Conservation (phyloP, 2,113 vertebrate genomes). For the Gracilinanus agilis region DNA sequence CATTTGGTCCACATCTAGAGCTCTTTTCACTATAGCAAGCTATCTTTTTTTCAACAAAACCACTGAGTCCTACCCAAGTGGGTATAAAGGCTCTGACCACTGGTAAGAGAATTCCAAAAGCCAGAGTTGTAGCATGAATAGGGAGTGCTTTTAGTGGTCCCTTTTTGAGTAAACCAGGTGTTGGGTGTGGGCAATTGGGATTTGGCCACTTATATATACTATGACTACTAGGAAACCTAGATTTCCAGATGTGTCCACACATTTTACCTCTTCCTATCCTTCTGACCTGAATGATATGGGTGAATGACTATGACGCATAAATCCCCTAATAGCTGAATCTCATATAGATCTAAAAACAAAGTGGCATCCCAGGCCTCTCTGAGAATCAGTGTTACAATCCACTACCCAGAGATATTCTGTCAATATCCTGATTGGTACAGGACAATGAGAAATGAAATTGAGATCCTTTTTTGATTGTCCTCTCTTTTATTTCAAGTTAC, state of each 20-base stretch:
- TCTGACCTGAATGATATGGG: not conserved
- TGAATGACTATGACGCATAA: not conserved
- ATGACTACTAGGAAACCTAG: not conserved
- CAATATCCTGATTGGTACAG: not conserved
- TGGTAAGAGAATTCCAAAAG: too few relatives aligned
- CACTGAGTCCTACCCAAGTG: too few relatives aligned
- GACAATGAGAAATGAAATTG: not conserved
- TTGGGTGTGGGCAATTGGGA: not conserved
- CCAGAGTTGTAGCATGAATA: too few relatives aligned
- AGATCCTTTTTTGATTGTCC: not conserved
- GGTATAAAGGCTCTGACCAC: too few relatives aligned
- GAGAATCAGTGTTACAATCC: conserved; percentile 7
- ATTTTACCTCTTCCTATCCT: not conserved
- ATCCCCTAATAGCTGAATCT: not conserved
- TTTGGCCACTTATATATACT: not conserved
- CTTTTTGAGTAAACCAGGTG: not conserved
- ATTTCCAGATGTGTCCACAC: not conserved
- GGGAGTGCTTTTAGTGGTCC: not conserved
- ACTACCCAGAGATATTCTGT: not conserved
- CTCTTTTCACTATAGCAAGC: too few relatives aligned
- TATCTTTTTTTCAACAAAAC: too few relatives aligned
- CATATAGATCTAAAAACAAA: conserved; percentile 6
- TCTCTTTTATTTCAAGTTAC: not conserved
- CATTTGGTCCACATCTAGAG: too few relatives aligned
- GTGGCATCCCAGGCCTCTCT: not conserved